These are phyloP conservation scores for Florisuga fusca DNA, from an alignment of 2,797 vertebrate genomes.

Conservation along the genomic window DNA sequence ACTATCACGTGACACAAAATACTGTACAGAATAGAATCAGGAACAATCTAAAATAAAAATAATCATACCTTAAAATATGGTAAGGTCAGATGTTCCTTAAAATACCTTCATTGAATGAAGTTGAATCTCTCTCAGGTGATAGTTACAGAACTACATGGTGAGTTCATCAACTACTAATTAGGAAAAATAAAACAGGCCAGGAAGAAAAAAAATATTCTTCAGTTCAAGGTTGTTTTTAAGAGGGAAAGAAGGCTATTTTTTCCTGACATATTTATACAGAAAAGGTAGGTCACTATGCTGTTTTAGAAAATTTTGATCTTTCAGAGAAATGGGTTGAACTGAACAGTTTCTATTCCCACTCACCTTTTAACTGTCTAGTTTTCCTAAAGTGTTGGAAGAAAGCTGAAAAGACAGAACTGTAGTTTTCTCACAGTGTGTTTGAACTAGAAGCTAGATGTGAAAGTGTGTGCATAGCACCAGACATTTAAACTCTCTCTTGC, in stretches of 20 bases:
- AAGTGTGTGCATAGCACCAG: background rate
- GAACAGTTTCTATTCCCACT: background rate
- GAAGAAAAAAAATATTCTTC: background rate
- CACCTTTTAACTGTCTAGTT: background rate
- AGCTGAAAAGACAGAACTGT: background rate
- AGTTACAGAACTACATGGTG: constrained; percentile 44
- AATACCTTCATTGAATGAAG: constrained; percentile 11
- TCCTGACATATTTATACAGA: background rate
- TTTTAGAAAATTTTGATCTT: background rate
- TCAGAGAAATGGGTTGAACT: background rate
- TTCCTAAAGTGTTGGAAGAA: background rate
- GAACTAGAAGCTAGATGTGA: background rate
- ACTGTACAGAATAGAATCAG: background rate
- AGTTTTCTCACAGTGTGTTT: background rate
- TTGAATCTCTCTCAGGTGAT: constrained; percentile 18
- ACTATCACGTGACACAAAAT: background rate
- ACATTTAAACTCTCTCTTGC: background rate
- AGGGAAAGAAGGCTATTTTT: background rate
- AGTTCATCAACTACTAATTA: constrained; percentile 58
- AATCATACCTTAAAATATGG: background rate
- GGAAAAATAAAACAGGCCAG: constrained; percentile 48
- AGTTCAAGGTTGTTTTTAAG: constrained; percentile 50
- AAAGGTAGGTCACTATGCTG: background rate
- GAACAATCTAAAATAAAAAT: background rate
- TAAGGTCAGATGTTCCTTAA: constrained; percentile 31